Conservation (phyloP, 2,888 invertebrate species). For the Hedya salicella region DNA sequence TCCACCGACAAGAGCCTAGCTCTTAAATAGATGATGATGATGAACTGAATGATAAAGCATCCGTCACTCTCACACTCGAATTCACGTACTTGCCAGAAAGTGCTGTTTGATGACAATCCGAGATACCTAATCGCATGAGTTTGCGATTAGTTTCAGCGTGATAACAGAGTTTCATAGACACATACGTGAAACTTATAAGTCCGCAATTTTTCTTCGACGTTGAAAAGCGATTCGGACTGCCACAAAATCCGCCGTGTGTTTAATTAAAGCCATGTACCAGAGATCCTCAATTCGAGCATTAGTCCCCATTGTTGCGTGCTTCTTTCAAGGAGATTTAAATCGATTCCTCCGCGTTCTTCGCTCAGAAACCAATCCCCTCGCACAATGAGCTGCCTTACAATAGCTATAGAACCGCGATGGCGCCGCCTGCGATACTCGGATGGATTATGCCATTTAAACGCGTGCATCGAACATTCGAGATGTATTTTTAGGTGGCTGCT, state of each 20-base stretch:
- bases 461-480: slow-evolving; percentile 50
- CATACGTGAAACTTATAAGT: no score
- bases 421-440: slow-evolving; percentile 62
- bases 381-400: slow-evolving; percentile 79
- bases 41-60: no score
- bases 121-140: no score
- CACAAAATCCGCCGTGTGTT: slow-evolving; percentile 38
- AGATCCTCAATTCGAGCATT: slow-evolving; percentile 70
- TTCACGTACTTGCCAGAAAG: no score
- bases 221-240: slow-evolving; percentile 3
- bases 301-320: slow-evolving; percentile 73
- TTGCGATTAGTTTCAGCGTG: no score
- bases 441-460: slow-evolving; percentile 73
- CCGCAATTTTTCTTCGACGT: no score
- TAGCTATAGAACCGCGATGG: slow-evolving; percentile 70
- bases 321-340: slow-evolving; percentile 80
- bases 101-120: no score
- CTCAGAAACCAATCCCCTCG: slow-evolving; percentile 76
- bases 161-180: no score
- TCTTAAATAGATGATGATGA: no score
- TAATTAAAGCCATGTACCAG: slow-evolving; percentile 64
- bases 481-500: slow-evolving; percentile 34
- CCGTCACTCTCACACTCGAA: no score
- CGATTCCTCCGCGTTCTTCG: slow-evolving; percentile 76
- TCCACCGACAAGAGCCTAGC: no score